phyloP scores from a whole-genome alignment of 1,140 invertebrate genomes.

The Drosophila grimshawi region DNA sequence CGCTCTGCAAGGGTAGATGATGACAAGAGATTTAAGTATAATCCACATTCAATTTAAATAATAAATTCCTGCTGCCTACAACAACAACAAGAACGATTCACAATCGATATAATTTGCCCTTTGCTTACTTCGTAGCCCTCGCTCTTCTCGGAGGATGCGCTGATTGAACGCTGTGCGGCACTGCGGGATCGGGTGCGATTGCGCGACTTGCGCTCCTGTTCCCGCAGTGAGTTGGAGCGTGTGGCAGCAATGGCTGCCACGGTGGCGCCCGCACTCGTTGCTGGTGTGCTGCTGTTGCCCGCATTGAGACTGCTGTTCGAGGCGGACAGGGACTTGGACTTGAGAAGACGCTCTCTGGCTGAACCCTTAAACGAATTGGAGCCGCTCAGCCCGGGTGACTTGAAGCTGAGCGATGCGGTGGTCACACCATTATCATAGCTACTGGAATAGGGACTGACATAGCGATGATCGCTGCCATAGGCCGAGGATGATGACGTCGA shows the following conservation, averaged over 20 bases:
- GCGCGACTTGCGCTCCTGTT: conserved; percentile 83
- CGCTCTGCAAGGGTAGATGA: conserved; percentile 87
- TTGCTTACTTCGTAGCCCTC: conserved; percentile 90
- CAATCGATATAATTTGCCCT: not conserved
- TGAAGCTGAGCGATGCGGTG: conserved; percentile 79
- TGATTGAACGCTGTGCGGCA: conserved; percentile 77
- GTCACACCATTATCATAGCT: conserved; percentile 84
- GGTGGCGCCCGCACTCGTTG: conserved; percentile 56
- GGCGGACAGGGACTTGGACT: conserved; percentile 68
- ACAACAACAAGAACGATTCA: not conserved
- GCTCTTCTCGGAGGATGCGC: conserved; percentile 85
- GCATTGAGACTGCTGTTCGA: conserved; percentile 77
- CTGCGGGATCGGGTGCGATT: conserved; percentile 76
- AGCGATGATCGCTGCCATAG: conserved; percentile 73
- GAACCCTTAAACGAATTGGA: conserved; percentile 71
- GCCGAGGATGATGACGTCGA: conserved; percentile 34
- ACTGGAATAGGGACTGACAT: conserved; percentile 80
- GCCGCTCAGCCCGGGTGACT: conserved; percentile 58
- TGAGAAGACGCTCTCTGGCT: conserved; percentile 57
- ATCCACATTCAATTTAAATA: no score
- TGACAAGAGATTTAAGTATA: no score
- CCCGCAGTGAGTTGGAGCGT: conserved; percentile 79
- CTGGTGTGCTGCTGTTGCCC: conserved; percentile 24
- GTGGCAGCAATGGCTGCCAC: conserved; percentile 75
- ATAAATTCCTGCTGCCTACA: conserved; percentile 20